phyloP scores from a whole-genome alignment of 1,140 invertebrate species.

The Pseudomyrmex cubaensis region DNA sequence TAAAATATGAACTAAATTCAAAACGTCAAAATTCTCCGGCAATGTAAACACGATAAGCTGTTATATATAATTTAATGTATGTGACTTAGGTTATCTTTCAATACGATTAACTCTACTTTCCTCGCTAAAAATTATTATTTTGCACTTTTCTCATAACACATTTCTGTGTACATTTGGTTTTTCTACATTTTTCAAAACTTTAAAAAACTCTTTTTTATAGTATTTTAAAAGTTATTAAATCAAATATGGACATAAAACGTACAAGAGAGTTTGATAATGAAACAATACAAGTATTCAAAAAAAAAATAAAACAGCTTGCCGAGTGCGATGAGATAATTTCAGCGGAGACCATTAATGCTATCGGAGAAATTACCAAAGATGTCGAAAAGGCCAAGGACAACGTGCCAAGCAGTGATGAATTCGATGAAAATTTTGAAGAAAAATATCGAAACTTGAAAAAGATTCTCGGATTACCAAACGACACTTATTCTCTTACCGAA shows the following conservation, averaged over 20 bases:
- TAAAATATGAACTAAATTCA: neutral
- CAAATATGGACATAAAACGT: slow-evolving; percentile 15
- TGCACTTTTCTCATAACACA: no score
- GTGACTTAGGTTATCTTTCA: neutral
- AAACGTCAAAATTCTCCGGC: neutral
- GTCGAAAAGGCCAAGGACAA: slow-evolving; percentile 64
- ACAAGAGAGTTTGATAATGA: neutral
- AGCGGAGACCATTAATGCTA: slow-evolving; percentile 62
- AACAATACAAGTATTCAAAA: slow-evolving; percentile 23
- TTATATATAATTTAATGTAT: neutral
- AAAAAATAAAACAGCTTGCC: slow-evolving; percentile 67
- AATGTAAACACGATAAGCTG: neutral
- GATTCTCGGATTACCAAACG: slow-evolving; percentile 73
- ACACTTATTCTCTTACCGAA: slow-evolving; percentile 78
- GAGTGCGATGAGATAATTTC: slow-evolving; percentile 73
- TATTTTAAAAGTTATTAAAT: neutral
- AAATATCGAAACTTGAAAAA: slow-evolving; percentile 75
- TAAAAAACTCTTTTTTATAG: no score
- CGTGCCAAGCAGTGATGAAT: slow-evolving; percentile 71
- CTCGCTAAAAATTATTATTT: no score
- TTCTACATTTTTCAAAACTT: no score
- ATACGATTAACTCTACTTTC: neutral
- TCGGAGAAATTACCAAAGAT: slow-evolving; percentile 60
- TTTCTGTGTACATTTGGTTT: no score
- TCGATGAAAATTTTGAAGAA: slow-evolving; percentile 74